Evolutionary conservation across 53 echinoderm and acorn worm species (phyloP).

Genomic region (Holothuria scabra): DNA sequence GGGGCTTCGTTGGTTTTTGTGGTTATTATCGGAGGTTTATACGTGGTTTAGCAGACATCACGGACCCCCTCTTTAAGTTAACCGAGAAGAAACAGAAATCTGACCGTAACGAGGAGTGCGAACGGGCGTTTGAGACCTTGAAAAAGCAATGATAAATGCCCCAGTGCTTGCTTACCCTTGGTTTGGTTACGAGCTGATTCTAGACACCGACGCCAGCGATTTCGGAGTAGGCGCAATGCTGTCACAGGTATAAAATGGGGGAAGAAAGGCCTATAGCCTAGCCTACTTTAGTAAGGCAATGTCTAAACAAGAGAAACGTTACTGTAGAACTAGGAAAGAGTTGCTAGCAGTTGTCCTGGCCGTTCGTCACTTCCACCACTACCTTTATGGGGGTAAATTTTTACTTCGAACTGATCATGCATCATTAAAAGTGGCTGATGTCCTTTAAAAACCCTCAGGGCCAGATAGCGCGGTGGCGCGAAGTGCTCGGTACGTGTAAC

Average conservation of each 20-base stretch:
- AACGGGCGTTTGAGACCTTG: constrained; percentile 41
- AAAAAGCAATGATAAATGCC: background rate
- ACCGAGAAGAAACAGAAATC: constrained; percentile 55
- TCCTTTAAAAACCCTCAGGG: background rate
- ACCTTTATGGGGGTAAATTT: constrained; percentile 15
- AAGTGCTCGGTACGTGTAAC: background rate
- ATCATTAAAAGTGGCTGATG: background rate
- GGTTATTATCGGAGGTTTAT: constrained; percentile 44
- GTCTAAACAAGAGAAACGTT: background rate
- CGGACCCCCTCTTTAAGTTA: constrained; percentile 42
- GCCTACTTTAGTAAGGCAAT: background rate
- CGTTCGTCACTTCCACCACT: constrained; percentile 2
- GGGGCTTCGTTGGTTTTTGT: constrained; percentile 33
- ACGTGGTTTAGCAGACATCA: constrained; percentile 36
- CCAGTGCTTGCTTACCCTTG: background rate
- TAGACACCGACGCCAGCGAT: constrained; percentile 30
- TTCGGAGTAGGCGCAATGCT: constrained; percentile 11
- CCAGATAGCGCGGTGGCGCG: constrained; percentile 5
- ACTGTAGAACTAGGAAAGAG: constrained; percentile 29
- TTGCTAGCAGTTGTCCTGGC: background rate
- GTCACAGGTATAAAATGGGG: constrained; percentile 13
- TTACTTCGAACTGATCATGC: constrained; percentile 6
- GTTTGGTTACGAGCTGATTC: background rate
- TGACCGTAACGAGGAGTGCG: constrained; percentile 48
- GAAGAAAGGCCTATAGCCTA: constrained; percentile 9